Evolutionary conservation across 2,797 vertebrate species (phyloP).

Genomic region (Karalla daura): DNA sequence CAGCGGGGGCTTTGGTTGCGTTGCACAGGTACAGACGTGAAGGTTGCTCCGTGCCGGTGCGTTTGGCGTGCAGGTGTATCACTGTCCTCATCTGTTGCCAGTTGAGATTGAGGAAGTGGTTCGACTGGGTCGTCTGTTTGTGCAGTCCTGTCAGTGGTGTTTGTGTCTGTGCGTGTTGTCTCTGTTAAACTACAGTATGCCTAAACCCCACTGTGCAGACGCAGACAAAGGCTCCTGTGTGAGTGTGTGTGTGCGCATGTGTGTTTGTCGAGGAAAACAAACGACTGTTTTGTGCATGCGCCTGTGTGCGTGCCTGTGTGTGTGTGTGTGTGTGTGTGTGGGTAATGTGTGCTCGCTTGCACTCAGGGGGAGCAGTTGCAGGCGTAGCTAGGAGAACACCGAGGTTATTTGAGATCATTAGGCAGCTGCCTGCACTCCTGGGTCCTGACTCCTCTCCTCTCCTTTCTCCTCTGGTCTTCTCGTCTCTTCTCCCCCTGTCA

Average conservation of each 20-base stretch:
- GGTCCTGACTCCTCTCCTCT: slow-evolving; percentile 56
- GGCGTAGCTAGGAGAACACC: slow-evolving; percentile 77
- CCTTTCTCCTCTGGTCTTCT: slow-evolving; percentile 37
- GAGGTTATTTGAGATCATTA: slow-evolving; percentile 86
- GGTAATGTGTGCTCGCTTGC: slow-evolving; percentile 71
- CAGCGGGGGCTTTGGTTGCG: slow-evolving; percentile 20
- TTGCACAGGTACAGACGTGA: slow-evolving; percentile 1
- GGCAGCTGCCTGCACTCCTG: slow-evolving; percentile 79
- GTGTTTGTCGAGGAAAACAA: slow-evolving; percentile 79
- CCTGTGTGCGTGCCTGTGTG: slow-evolving; percentile 31
- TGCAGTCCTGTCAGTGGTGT: slow-evolving; percentile 44
- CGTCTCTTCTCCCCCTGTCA: slow-evolving; percentile 36
- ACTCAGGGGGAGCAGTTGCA: slow-evolving; percentile 74
- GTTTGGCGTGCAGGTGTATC: slow-evolving; percentile 39
- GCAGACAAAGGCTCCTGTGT: slow-evolving; percentile 80
- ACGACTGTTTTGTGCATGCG: slow-evolving; percentile 66
- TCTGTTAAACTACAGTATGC: slow-evolving; percentile 60
- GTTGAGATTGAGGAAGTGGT: slow-evolving; percentile 48
- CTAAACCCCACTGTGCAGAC: slow-evolving; percentile 64
- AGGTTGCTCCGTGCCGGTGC: not conserved
- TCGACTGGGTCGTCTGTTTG: slow-evolving; percentile 26
- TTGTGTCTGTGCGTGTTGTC: slow-evolving; percentile 53
- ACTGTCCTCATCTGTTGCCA: slow-evolving; percentile 42
- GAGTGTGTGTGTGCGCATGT: too few species aligned
- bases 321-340: slow-evolving; percentile 48